phyloP scores from a whole-genome alignment of 2,113 vertebrate species.

The Bujurquina vittata region DNA sequence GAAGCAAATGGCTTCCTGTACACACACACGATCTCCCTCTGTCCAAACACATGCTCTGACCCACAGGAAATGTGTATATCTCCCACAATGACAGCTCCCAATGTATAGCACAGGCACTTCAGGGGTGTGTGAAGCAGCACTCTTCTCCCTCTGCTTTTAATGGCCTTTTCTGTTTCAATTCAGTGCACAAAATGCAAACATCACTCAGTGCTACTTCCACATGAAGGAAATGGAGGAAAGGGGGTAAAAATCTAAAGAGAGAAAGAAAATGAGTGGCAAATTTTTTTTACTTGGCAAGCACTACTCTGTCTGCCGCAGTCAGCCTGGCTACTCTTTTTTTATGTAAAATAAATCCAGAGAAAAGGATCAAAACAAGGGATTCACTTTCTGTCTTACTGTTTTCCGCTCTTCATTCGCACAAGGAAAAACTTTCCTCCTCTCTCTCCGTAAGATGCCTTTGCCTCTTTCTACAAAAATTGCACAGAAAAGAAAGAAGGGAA shows the following conservation, averaged over 20 bases:
- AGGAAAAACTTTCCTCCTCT: constrained; percentile 27
- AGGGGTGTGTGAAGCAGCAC: constrained; percentile 8
- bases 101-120: neutral
- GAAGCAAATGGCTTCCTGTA: constrained; percentile 59
- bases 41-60: constrained; percentile 33
- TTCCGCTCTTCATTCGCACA: constrained; percentile 3
- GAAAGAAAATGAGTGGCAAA: neutral
- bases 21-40: constrained; percentile 25
- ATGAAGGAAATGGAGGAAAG: constrained; percentile 6
- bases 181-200: constrained; percentile 54
- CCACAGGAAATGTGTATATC: constrained; percentile 47
- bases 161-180: constrained; percentile 64
- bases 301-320: neutral
- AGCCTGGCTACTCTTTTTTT: neutral
- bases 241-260: constrained; percentile 6
- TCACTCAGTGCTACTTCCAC: constrained; percentile 48
- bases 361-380: neutral
- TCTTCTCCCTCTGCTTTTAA: constrained; percentile 32
- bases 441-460: constrained; percentile 34
- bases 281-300: neutral
- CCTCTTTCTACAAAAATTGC: constrained; percentile 26
- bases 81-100: constrained; percentile 41
- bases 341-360: neutral
- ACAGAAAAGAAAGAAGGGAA: constrained; percentile 55
- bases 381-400: neutral